Evolutionary conservation across 2,888 invertebrate species (phyloP).

Genomic region (Miltochrista miniata): DNA sequence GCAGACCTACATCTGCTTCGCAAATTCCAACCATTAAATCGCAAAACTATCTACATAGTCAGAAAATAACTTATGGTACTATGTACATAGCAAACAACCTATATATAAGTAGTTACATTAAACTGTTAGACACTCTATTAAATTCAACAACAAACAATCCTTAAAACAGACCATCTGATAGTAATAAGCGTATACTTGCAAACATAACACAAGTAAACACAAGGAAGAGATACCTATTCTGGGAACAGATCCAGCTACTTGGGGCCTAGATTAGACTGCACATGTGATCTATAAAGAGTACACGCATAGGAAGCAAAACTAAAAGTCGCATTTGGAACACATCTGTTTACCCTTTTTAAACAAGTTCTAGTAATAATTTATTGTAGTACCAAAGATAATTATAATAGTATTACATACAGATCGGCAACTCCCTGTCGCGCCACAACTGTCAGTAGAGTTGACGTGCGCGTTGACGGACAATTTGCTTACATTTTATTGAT

Average conservation of each 20-base stretch:
- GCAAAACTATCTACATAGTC: too few species aligned
- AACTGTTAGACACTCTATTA: too few species aligned
- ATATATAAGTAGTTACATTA: background rate
- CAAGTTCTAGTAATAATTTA: slow-evolving; percentile 19
- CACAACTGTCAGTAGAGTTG: too few species aligned
- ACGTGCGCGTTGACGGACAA: too few species aligned
- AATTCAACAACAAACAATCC: background rate
- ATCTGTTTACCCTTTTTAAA: slow-evolving; percentile 29
- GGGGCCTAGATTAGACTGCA: slow-evolving; percentile 33
- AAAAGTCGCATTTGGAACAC: slow-evolving; percentile 40
- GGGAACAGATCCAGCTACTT: slow-evolving; percentile 16
- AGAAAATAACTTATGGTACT: too few species aligned
- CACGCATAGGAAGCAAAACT: slow-evolving; percentile 21
- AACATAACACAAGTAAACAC: background rate
- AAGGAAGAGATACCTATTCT: slow-evolving; percentile 9
- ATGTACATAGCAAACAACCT: too few species aligned
- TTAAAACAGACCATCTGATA: background rate
- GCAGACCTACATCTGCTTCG: too few species aligned
- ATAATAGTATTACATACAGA: too few species aligned
- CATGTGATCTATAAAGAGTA: slow-evolving; percentile 18
- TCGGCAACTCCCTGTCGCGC: too few species aligned
- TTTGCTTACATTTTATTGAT: too few species aligned
- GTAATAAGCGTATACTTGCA: too few species aligned
- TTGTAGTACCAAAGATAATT: slow-evolving; percentile 5
- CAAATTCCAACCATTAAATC: too few species aligned